Evolutionary conservation across 1,140 invertebrate genomes (phyloP).

Genomic region (Sminthurides bifidus): DNA sequence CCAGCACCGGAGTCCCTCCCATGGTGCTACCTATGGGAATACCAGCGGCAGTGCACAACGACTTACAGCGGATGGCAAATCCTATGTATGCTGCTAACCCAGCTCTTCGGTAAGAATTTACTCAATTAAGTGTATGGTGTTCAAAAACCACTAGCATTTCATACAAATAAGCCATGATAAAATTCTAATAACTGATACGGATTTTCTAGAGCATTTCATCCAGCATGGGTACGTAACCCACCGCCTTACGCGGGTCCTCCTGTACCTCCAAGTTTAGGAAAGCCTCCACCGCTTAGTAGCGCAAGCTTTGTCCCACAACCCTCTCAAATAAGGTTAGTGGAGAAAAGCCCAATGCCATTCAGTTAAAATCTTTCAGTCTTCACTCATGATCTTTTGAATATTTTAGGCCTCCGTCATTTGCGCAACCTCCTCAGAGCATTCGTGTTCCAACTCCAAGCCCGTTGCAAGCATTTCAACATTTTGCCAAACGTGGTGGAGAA

Average conservation of each 20-base stretch:
- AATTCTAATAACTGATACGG: too few species aligned
- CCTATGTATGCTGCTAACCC: conserved; percentile 3
- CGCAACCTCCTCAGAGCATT: conserved; percentile 18
- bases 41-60: too few species aligned
- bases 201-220: conserved; percentile 20
- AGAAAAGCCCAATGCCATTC: too few species aligned
- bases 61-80: not conserved
- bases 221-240: conserved; percentile 19
- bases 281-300: conserved; percentile 25
- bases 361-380: too few species aligned
- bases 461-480: conserved; percentile 28
- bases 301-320: conserved; percentile 16
- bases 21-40: too few species aligned
- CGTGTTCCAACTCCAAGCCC: conserved; percentile 28
- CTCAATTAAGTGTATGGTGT: not conserved
- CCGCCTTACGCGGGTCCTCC: conserved; percentile 17
- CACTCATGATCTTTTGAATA: too few species aligned
- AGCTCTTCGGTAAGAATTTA: not conserved
- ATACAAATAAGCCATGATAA: too few species aligned
- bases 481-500: conserved; percentile 14
- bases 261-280: conserved; percentile 12
- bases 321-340: conserved; percentile 19
- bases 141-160: too few species aligned
- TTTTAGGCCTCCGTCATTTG: not conserved
- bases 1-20: too few species aligned